Percentiles rank a stretch among this genome's conserved stretches.
phyloP scores from a whole-genome alignment of 2,797 vertebrate genomes.

The Podarcis lilfordi region DNA sequence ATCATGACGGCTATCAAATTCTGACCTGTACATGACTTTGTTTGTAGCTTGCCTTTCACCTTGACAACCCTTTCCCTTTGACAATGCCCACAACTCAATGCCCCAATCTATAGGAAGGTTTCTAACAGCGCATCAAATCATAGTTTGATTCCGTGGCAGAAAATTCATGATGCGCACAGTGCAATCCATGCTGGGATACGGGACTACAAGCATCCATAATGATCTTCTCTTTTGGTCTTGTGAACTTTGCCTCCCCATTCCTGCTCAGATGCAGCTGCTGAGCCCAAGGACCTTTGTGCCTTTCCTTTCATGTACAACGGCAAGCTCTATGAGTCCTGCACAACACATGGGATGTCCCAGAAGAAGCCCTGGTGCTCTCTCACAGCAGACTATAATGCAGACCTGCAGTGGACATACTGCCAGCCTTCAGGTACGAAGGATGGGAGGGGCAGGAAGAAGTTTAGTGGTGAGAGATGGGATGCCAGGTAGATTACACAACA shows the following conservation, averaged over 20 bases:
- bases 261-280: conserved; percentile 81
- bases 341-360: conserved; percentile 10
- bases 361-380: conserved; percentile 22
- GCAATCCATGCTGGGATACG: too few species aligned
- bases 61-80: not conserved
- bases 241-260: not conserved
- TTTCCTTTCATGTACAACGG: conserved; percentile 74
- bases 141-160: not conserved
- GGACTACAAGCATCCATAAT: not conserved
- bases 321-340: conserved; percentile 79
- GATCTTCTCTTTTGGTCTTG: too few species aligned
- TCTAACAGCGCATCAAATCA: not conserved
- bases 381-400: conserved; percentile 4
- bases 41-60: not conserved
- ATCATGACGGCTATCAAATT: not conserved
- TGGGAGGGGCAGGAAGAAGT: not conserved
- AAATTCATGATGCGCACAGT: not conserved
- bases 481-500: too few species aligned
- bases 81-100: not conserved
- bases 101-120: not conserved
- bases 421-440: conserved; percentile 2
- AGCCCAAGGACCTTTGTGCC: conserved; percentile 74
- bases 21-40: not conserved
- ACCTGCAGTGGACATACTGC: conserved; percentile 22
- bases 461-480: too few species aligned